These are phyloP conservation scores for Austrolebias charrua DNA, from an alignment of 2,797 vertebrate genomes.

Conservation along the genomic window DNA sequence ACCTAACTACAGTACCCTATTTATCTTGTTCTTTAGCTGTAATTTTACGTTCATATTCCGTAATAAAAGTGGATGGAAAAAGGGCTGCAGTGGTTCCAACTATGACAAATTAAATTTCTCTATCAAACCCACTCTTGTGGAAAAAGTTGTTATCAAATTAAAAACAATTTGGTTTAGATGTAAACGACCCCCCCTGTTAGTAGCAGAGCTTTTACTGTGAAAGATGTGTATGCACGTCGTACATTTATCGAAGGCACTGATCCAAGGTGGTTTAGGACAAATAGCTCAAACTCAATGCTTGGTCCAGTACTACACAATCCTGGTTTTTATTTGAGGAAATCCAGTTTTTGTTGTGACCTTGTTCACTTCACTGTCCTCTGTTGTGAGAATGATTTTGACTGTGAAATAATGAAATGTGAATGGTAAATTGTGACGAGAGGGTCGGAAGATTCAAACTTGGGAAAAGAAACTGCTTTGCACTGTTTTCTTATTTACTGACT, in stretches of 20 bases:
- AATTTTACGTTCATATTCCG: too few relatives aligned
- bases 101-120: too few relatives aligned
- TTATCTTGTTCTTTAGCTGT: too few relatives aligned
- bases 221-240: neutral
- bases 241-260: neutral
- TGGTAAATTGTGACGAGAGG: neutral
- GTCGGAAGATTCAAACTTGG: neutral
- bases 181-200: neutral
- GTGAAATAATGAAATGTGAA: constrained; percentile 22
- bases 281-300: neutral
- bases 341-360: constrained; percentile 2
- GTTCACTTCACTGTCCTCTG: constrained; percentile 6
- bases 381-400: constrained; percentile 22
- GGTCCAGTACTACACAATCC: neutral
- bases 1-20: too few relatives aligned
- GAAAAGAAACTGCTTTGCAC: neutral
- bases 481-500: neutral
- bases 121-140: too few relatives aligned
- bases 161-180: neutral
- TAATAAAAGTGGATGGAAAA: too few relatives aligned
- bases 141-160: neutral
- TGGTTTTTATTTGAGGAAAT: constrained; percentile 15
- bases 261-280: neutral
- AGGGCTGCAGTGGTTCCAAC: too few relatives aligned
- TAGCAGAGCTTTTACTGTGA: neutral